Base-by-base conservation (phyloP, 1,140 invertebrate genomes). In the Coptotermes formosanus region DNA sequence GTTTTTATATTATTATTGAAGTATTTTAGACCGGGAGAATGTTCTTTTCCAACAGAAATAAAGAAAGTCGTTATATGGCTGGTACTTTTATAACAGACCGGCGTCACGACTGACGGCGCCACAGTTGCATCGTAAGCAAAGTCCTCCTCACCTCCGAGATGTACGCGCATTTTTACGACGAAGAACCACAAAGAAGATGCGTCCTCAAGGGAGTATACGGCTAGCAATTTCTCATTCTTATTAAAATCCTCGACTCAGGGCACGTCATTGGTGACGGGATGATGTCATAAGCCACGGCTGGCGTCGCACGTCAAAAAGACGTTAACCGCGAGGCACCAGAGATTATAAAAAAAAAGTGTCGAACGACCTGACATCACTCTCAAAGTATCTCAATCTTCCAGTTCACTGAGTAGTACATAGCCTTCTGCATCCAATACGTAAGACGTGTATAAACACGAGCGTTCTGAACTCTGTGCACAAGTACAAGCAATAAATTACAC, bases 251-350 rank as follows among this genome's bases (percentile, higher is more conserved):
- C 64, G 25, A 30, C 25, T 75, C n/a, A 75, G 64, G n/a, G 64
- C 64, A 75, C n/a, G 64, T 75, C 64, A 75, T 25, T 75, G 64
- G 64, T 75, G 64, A 75, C n/a, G 64, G n/a, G 64, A 75, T 75
- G 64, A 75, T 75, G 64, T 75, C 64, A 75, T 75, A 75, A 75
- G 64, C 64, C n/a, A 75, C 64, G 64, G 64, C 64, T 75, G 64
- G 64, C 64, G 64, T 75, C 64, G 64, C 64, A 75, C 64, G 64
- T 75, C 64, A 75, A 75, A 75, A 75, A 75, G 64, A 75, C 64
- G 64, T 75, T 75, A 75, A 75, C 64, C 64, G 64, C 64, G 64
- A 75, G 64, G 64, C 64, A 75, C 64, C 64, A 75, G n/a, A 30
- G 11, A 30, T n/a, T 30, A n/a, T 11, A n/a, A 75, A 75, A 75